phyloP scores from a whole-genome alignment of 2,888 invertebrate species.

The Drosophila anceps region DNA sequence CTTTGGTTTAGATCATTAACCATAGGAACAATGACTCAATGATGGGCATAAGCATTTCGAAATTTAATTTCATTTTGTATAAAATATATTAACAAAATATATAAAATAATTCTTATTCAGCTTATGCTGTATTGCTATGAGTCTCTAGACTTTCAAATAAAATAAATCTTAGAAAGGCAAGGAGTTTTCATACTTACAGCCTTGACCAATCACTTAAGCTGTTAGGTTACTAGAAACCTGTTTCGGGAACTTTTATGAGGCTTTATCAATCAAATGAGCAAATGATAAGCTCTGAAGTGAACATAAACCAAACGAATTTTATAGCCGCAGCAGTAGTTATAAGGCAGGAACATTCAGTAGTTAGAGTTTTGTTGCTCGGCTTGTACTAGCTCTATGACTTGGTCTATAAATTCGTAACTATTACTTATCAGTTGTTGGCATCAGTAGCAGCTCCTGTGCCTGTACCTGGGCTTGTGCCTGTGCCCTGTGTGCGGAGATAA shows the following conservation, averaged over 20 bases:
- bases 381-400: constrained; percentile 11
- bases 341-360: constrained; percentile 17
- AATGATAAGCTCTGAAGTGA: constrained; percentile 49
- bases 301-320: constrained; percentile 31
- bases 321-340: constrained; percentile 11
- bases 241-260: constrained; percentile 30
- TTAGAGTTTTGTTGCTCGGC: constrained; percentile 8
- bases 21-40: neutral
- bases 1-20: neutral
- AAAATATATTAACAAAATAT: neutral
- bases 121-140: neutral
- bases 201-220: constrained; percentile 18
- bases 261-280: constrained; percentile 41
- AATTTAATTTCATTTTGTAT: neutral
- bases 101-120: neutral
- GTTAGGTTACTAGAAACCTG: constrained; percentile 4
- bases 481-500: constrained; percentile 55
- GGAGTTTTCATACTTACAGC: constrained; percentile 18
- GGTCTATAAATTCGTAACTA: constrained; percentile 42
- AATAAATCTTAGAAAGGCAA: constrained; percentile 42
- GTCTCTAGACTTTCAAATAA: constrained; percentile 9
- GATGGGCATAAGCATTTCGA: neutral
- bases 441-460: constrained; percentile 43
- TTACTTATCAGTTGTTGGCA: constrained; percentile 40
- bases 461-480: neutral